Conservation (phyloP, 2,797 vertebrate species). For the Hippopotamyrus pictus region DNA sequence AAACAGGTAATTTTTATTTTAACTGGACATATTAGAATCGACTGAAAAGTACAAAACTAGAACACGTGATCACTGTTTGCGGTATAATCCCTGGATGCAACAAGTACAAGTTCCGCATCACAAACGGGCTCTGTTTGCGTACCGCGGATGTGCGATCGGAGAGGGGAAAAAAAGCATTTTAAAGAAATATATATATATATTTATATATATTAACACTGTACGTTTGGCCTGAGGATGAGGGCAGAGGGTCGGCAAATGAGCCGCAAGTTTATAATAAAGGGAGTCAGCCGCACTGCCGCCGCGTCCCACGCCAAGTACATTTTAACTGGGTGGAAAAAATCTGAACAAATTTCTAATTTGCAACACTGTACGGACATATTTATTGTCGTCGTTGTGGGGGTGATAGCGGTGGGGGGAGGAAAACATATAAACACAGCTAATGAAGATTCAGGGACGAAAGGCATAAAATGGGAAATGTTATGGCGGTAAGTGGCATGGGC, state of each 20-base stretch:
- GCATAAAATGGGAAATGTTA: constrained; percentile 99
- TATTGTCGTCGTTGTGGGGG: constrained; percentile 76
- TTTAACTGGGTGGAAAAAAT: constrained; percentile 78
- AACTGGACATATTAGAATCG: not conserved
- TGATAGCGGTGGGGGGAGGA: constrained; percentile 51
- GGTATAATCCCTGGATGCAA: constrained; percentile 22
- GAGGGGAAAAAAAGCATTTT: constrained; percentile 52
- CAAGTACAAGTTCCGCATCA: not conserved
- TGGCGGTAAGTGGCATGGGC: constrained; percentile 94
- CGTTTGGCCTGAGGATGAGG: constrained; percentile 62
- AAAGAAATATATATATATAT: constrained; percentile 25
- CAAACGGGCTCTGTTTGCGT: constrained; percentile 40
- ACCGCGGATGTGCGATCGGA: constrained; percentile 23
- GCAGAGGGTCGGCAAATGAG: constrained; percentile 68
- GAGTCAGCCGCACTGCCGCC: constrained; percentile 34
- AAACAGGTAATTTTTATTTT: not conserved
- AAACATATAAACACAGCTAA: constrained; percentile 85
- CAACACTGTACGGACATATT: constrained; percentile 89
- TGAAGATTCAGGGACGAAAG: constrained; percentile 81
- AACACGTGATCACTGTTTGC: constrained; percentile 26
- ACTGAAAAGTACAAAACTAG: not conserved
- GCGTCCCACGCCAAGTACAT: constrained; percentile 64
- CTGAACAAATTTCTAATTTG: constrained; percentile 96
- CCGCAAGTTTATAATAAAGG: constrained; percentile 65
- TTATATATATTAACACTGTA: constrained; percentile 36